phyloP scores from a whole-genome alignment of 2,888 invertebrate species.

The Nomada hirtipes region DNA sequence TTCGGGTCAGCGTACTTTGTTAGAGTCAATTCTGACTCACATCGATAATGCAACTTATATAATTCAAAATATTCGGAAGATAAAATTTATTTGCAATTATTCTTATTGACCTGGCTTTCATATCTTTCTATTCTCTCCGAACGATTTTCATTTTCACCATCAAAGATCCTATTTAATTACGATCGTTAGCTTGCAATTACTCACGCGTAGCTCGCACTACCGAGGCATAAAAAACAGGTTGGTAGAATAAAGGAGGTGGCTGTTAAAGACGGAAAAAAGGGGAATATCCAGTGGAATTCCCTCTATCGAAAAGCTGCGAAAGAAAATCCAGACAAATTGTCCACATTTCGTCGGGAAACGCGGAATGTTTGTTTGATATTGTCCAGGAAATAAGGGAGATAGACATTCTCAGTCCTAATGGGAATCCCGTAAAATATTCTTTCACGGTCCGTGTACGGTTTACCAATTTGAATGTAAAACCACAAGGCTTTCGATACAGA shows the following conservation, averaged over 20 bases:
- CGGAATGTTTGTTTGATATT: constrained; percentile 4
- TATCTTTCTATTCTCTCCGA: neutral
- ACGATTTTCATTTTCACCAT: neutral
- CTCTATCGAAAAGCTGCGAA: neutral
- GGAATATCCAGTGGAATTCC: neutral
- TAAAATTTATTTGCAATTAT: too few species aligned
- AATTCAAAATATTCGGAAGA: too few species aligned
- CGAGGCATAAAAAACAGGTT: neutral
- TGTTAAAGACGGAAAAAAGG: neutral
- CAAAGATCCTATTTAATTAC: constrained; percentile 12
- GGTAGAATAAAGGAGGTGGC: neutral
- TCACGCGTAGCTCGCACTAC: neutral
- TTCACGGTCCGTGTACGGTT: neutral
- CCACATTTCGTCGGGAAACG: neutral
- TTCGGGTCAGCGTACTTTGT: too few species aligned
- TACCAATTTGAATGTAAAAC: constrained; percentile 19
- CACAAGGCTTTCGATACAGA: neutral
- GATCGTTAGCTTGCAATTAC: neutral
- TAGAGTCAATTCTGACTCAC: too few species aligned
- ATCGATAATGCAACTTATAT: too few species aligned
- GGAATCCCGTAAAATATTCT: constrained; percentile 15
- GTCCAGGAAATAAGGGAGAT: neutral
- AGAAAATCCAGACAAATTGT: constrained; percentile 16
- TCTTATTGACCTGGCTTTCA: neutral
- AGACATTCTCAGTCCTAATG: neutral